Conservation (phyloP, 2,113 vertebrate species). For the Chionis minor region DNA sequence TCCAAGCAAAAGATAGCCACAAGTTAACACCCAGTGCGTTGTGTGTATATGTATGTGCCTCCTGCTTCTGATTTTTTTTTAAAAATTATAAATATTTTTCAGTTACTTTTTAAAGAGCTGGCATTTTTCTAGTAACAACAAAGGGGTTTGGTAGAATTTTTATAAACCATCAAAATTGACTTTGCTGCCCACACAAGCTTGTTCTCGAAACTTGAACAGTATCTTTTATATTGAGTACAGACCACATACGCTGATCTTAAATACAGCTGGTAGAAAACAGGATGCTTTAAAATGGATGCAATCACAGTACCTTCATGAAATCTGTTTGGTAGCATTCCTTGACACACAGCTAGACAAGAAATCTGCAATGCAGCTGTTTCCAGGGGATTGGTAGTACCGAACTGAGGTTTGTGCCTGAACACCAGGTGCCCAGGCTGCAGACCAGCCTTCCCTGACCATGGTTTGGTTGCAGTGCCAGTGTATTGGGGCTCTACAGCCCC, state of each 20-base stretch:
- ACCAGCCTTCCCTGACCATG: fast-evolving
- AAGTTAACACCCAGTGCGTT: not conserved
- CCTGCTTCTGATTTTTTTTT: not conserved
- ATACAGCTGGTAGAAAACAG: not conserved
- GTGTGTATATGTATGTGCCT: not conserved
- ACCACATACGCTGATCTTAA: not conserved
- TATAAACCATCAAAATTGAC: not conserved
- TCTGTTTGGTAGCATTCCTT: not conserved
- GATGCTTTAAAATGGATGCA: not conserved
- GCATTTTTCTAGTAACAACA: not conserved
- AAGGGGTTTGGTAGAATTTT: not conserved
- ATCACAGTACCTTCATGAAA: not conserved
- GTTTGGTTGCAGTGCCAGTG: not conserved
- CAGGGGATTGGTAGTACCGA: not conserved
- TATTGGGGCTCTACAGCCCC: not conserved
- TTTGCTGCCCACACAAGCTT: not conserved
- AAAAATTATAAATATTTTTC: not conserved
- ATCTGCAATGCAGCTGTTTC: not conserved
- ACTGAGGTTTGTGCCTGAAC: not conserved
- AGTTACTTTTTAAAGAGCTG: not conserved
- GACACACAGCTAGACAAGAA: not conserved
- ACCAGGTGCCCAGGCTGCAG: not conserved
- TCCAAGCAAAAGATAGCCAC: not conserved
- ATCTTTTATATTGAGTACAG: not conserved
- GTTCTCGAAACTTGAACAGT: not conserved